Base-by-base conservation (phyloP, 30 jellyfish, hydroid and myxozoan species). In the Rhopilema esculentum region DNA sequence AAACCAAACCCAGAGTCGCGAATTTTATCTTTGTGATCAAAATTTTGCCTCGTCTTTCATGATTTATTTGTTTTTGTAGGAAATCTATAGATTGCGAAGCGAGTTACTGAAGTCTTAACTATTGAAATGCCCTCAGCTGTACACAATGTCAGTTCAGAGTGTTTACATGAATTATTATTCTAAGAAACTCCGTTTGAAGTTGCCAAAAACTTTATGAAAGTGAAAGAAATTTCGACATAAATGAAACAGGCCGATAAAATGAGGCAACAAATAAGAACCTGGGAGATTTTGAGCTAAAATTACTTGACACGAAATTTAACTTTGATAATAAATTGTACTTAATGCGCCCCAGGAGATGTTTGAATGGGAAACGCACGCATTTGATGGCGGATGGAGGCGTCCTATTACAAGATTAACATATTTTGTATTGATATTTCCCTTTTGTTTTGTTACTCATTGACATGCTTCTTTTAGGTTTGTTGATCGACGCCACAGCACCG, bases 401-500 rank as follows among this genome's bases (percentile, higher is more conserved):
- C 88, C 50, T 62, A 78, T 78, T 78, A 78, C 88, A 66, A 28
- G 88, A 78, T 78, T 78, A 78, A 30, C 88, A 63, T 78, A 62
- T 61, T 78, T 69, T 78, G 77, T 52, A 25, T 68, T 83, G 78
- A 52, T 67, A 68, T 83, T 69, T 67, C 49, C 70, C 91, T 83
- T 70, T 52, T 70, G 77, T 83, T 52, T 67, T 65, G 85, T 68
- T 52, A 67, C 84, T 49, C 66, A 68, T 83, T 83, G 81, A 83
- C 91, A 70, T 69, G 91, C 79, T 61, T 63, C 79, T 83, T 70
- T 69, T 51, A 51, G 51, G 82, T 52, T 83, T 83, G 91, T 83
- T 83, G 91, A 70, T 83, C 63, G 91, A 83, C 91, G 91, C 91
- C 91, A 69, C 91, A 68, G 78, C 91, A 69, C 91, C 84, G 91